Conservation (phyloP, 2,888 invertebrate genomes). For the Macropis europaea region DNA sequence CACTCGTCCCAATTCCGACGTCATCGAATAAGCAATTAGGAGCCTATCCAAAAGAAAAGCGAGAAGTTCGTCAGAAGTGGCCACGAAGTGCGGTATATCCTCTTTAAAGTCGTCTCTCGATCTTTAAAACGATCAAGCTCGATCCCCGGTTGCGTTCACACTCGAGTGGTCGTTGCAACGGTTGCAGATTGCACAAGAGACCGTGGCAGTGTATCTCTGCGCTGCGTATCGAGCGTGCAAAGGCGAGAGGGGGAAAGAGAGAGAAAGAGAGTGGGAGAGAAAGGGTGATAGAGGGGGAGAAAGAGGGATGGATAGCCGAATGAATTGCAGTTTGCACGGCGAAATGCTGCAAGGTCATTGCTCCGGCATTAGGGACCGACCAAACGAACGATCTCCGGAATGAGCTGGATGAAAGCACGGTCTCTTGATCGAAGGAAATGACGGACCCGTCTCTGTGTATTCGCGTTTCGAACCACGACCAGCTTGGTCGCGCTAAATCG, state of each 20-base stretch:
- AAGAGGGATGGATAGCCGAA: slow-evolving; percentile 30
- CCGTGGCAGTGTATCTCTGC: slow-evolving; percentile 50
- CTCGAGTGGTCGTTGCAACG: slow-evolving; percentile 61
- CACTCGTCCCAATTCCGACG: too few species aligned
- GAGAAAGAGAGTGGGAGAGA: not conserved
- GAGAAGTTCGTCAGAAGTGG: not conserved
- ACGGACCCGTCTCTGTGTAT: slow-evolving; percentile 33
- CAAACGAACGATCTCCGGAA: slow-evolving; percentile 63
- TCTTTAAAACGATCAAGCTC: slow-evolving; percentile 63
- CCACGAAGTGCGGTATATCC: slow-evolving; percentile 52
- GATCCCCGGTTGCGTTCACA: slow-evolving; percentile 53
- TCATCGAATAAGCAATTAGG: too few species aligned
- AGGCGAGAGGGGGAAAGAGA: not conserved
- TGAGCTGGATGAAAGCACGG: slow-evolving; percentile 63
- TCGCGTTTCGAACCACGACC: slow-evolving; percentile 50
- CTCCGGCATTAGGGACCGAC: slow-evolving; percentile 68
- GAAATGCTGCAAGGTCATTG: slow-evolving; percentile 72
- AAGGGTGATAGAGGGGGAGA: too few species aligned
- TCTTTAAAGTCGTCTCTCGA: slow-evolving; percentile 60
- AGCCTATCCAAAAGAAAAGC: not conserved
- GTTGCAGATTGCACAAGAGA: slow-evolving; percentile 60
- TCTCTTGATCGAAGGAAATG: slow-evolving; percentile 65
- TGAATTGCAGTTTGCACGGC: slow-evolving; percentile 67
- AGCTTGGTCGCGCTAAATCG: slow-evolving; percentile 45
- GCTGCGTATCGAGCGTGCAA: slow-evolving; percentile 24